Evolutionary conservation across 2,797 vertebrate species (phyloP).

Genomic region (Leptoclinus maculatus): DNA sequence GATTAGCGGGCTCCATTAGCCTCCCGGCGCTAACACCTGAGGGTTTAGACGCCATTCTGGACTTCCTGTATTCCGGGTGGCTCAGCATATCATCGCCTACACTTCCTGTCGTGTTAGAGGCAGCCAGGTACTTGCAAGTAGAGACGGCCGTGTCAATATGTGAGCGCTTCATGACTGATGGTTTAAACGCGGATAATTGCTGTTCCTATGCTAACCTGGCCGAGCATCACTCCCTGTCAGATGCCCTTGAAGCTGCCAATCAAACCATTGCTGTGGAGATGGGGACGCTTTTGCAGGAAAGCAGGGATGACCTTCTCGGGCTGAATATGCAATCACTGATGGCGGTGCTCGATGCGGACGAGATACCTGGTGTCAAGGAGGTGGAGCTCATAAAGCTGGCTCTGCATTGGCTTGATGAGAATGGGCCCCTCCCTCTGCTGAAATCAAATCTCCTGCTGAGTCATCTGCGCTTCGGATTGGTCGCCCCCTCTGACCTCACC

Average conservation of each 20-base stretch:
- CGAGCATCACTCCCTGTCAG: slow-evolving; percentile 84
- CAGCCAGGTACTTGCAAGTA: slow-evolving; percentile 94
- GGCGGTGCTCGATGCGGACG: slow-evolving; percentile 84
- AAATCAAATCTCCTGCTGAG: slow-evolving; percentile 87
- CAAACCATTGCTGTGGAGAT: slow-evolving; percentile 85
- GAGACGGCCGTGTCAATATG: slow-evolving; percentile 89
- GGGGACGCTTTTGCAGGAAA: slow-evolving; percentile 77
- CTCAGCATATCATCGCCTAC: slow-evolving; percentile 88
- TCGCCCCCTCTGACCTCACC: slow-evolving; percentile 81
- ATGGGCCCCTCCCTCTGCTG: slow-evolving; percentile 83
- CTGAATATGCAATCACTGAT: slow-evolving; percentile 88
- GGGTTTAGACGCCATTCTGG: slow-evolving; percentile 89
- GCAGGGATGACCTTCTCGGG: slow-evolving; percentile 77
- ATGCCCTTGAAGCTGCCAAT: slow-evolving; percentile 83
- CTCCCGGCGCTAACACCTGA: slow-evolving; percentile 87
- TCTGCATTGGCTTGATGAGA: slow-evolving; percentile 89
- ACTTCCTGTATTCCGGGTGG: slow-evolving; percentile 97
- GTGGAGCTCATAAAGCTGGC: slow-evolving; percentile 82
- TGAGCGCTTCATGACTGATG: slow-evolving; percentile 88
- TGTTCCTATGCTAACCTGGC: slow-evolving; percentile 92
- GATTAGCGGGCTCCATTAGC: slow-evolving; percentile 82
- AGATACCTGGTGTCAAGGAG: slow-evolving; percentile 88
- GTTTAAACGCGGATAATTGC: slow-evolving; percentile 87
- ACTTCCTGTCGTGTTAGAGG: slow-evolving; percentile 89
- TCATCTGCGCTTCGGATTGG: slow-evolving; percentile 88